Base-by-base conservation (phyloP, 2,113 vertebrate species). In the Callorhinus ursinus region DNA sequence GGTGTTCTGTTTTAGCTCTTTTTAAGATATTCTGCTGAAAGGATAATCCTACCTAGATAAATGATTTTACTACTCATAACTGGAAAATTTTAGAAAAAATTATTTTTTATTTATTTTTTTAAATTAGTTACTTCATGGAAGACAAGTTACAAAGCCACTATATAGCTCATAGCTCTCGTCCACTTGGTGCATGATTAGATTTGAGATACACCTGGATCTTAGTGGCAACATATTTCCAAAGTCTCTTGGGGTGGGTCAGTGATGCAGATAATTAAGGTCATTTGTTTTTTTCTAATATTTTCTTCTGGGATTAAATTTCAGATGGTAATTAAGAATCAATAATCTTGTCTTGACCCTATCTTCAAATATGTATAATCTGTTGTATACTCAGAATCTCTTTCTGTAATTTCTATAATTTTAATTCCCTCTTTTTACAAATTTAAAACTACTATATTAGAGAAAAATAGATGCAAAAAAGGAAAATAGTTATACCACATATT, bases 391-490 rank as follows among this genome's bases (percentile, higher is more conserved):
- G 49, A 98, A 59, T 84, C 12, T 33, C 82, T 11, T 57, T 36
- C 24, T 93, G 8, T 22, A 86, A 69, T 90, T 86, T 88, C 36
- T 26, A 61, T 86, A 72, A 88, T 83, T 97, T 92, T 67, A 61
- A 61, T 74, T 94, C 21, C 8, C 6, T 93, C 2, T 87, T 26
- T 42, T 61, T 74, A 39, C 3, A 87, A 57, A 92, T 74, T 93
- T 92, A 86, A 93, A 74, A 79, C 49, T 51, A 67, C 36, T 49
- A 3, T 65, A 51, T 39, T 67, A 80, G 42, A 84, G 61, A 84
- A 71, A 93, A 71, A 69, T n/a, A 79, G 36, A 39, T 55, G 3
- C 18, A 82, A 80, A 91, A n/a, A 72, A 74, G 46, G n/a, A 77
- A 63, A 90, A 61, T 80, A 89, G 80, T 86, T 95, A 42, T 0